Conservation (phyloP, 2,113 vertebrate genomes). For the Chloroceryle aenea region DNA sequence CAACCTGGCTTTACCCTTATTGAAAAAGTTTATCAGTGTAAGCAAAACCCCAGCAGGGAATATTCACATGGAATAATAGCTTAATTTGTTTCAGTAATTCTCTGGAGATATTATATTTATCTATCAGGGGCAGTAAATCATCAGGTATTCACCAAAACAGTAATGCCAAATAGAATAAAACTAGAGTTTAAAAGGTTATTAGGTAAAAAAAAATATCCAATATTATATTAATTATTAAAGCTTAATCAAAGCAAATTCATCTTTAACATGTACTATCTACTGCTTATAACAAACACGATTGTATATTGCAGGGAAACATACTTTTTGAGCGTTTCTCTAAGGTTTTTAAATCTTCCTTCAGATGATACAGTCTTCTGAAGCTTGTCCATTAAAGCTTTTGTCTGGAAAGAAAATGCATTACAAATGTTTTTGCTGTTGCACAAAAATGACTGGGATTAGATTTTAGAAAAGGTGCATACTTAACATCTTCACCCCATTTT, state of each 20-base stretch:
- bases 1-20: background rate
- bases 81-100: slow-evolving; percentile 28
- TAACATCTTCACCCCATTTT: background rate
- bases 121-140: background rate
- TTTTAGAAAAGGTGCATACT: background rate
- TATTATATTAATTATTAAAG: background rate
- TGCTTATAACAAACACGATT: background rate
- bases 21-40: slow-evolving; percentile 12
- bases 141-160: background rate
- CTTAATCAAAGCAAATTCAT: background rate
- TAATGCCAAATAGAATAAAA: background rate
- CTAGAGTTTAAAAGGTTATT: background rate
- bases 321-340: slow-evolving; percentile 99
- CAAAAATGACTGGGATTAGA: background rate
- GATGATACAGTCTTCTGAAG: slow-evolving; percentile 98
- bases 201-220: background rate
- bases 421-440: background rate
- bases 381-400: slow-evolving; percentile 97
- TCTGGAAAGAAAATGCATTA: slow-evolving; percentile 77
- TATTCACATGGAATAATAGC: background rate
- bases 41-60: background rate
- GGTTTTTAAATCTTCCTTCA: slow-evolving; percentile 98
- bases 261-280: background rate
- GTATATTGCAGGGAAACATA: slow-evolving; percentile 68
- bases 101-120: background rate